phyloP scores from a whole-genome alignment of 2,797 vertebrate genomes.

The Phrynocephalus vlangalii region DNA sequence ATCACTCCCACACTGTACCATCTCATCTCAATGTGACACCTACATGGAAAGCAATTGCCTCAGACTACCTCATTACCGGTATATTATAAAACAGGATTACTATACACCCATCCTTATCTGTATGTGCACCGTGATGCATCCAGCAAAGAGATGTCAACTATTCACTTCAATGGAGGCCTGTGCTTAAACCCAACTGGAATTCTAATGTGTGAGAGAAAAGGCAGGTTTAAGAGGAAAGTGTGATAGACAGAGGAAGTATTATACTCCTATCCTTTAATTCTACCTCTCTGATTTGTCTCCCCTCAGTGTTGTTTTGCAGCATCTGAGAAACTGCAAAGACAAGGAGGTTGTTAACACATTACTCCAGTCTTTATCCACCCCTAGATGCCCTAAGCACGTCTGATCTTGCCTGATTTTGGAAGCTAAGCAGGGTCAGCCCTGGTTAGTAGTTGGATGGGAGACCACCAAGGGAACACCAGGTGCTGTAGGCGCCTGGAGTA shows the following conservation, averaged over 20 bases:
- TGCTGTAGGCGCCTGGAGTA: no score
- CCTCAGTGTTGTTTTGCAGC: neutral
- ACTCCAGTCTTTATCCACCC: neutral
- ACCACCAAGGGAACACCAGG: no score
- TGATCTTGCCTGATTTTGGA: no score
- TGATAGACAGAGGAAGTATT: neutral
- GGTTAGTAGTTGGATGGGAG: no score
- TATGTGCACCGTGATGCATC: neutral
- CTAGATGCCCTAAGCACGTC: no score
- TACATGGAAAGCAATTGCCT: neutral
- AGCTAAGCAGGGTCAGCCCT: no score
- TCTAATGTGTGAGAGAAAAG: neutral
- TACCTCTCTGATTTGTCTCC: neutral
- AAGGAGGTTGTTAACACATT: neutral
- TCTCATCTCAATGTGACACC: neutral
- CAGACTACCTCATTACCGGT: neutral
- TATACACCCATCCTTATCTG: neutral
- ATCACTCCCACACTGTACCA: neutral
- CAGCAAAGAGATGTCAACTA: neutral
- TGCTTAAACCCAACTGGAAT: neutral
- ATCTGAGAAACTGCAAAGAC: neutral
- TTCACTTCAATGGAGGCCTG: neutral
- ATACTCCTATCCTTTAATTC: neutral
- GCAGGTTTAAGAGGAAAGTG: neutral
- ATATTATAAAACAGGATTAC: neutral